A percentile compares a stretch with the other conserved stretches of the same genome.
Conservation (phyloP, 2,888 invertebrate genomes). For the Chrysomela aeneicollis region DNA sequence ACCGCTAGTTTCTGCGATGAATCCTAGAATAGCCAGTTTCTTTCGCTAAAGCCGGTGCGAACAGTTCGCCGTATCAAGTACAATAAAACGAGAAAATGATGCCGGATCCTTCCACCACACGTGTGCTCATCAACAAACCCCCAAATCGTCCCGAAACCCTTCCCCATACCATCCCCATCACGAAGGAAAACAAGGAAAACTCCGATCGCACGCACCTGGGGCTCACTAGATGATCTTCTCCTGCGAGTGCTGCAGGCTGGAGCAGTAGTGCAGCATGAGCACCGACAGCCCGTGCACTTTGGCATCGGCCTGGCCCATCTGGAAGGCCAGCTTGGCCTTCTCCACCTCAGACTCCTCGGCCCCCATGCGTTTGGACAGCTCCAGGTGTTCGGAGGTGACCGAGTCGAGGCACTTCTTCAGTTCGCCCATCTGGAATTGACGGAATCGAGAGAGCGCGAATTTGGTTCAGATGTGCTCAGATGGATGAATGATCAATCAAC, state of each 20-base stretch:
- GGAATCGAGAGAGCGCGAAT: too few species aligned
- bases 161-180: too few species aligned
- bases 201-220: too few species aligned
- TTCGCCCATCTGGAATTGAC: slow-evolving; percentile 71
- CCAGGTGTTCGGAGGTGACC: slow-evolving; percentile 70
- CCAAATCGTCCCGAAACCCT: neutral
- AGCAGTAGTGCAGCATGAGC: slow-evolving; percentile 93
- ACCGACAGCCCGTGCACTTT: slow-evolving; percentile 91
- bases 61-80: too few species aligned
- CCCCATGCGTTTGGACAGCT: slow-evolving; percentile 62
- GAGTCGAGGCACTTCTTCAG: slow-evolving; percentile 78
- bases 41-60: too few species aligned
- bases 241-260: slow-evolving; percentile 84
- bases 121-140: neutral
- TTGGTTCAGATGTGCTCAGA: too few species aligned
- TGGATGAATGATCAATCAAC: too few species aligned
- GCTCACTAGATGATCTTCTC: slow-evolving; percentile 55
- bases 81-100: too few species aligned
- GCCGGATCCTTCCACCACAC: too few species aligned
- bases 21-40: too few species aligned
- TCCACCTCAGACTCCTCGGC: slow-evolving; percentile 59
- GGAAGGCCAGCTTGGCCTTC: slow-evolving; percentile 61
- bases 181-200: too few species aligned
- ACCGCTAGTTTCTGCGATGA: too few species aligned
- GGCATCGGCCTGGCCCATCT: slow-evolving; percentile 76